Evolutionary conservation across 2,888 invertebrate species (phyloP), one percentile per base, ranked within the genome.

Genomic region (Entomobrya multifasciata): DNA sequence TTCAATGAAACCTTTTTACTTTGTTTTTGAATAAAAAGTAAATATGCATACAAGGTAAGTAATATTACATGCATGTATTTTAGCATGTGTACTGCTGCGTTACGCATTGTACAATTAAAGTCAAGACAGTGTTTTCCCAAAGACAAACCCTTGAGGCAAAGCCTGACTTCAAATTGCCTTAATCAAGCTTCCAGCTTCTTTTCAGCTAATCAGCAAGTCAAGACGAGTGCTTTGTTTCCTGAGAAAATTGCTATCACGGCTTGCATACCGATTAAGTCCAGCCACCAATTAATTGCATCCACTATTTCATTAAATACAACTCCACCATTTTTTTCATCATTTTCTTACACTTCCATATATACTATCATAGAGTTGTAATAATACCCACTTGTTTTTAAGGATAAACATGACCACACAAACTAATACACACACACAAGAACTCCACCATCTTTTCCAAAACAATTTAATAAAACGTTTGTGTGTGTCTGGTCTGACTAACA

Each of bases 121-220:
- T n/a, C n/a, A n/a, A n/a, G n/a, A n/a, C n/a, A n/a, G n/a, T n/a
- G n/a, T n/a, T n/a, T n/a, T n/a, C n/a, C n/a, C n/a, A n/a, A 47
- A 60, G 77, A 84, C 65, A 72, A 85, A 81, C 83, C 88, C 87
- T 76, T 67, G 88, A 89, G 88, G 90, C 90, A 89, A 90, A 90
- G 47, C 88, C 82, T 88, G 90, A 90, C 90, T 91, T 88, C 84
- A 91, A 91, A 91, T 91, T 90, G 90, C 91, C 91, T 88, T 90
- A 90, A 91, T 91, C 90, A 90, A 90, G 86, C 87, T 55, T n/a
- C 74, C 79, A 79, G 88, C 85, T 89, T 85, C n/a, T n/a, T n/a
- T n/a, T n/a, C n/a, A 87, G 88, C 88, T 91, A 90, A 91, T 91
- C 90, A 90, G 87, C 78, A 76, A 90, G 91, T 90, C 89, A 88